Conservation (phyloP, 2,888 invertebrate genomes). For the Apamea sordens region DNA sequence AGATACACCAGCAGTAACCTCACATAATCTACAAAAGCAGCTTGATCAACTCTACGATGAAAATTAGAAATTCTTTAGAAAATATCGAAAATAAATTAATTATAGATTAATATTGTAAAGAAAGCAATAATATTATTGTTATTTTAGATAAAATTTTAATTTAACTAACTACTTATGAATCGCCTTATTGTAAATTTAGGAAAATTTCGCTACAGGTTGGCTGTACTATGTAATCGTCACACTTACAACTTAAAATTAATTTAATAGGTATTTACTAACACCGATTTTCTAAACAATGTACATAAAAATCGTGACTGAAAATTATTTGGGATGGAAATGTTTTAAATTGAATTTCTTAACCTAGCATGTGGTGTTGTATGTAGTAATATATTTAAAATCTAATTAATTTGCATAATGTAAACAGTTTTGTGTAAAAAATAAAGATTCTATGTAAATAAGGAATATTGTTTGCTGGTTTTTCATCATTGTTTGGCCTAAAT, state of each 20-base stretch:
- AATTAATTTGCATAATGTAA: slow-evolving; percentile 43
- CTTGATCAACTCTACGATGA: slow-evolving; percentile 82
- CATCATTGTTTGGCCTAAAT: neutral
- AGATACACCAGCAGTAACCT: slow-evolving; percentile 82
- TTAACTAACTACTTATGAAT: slow-evolving; percentile 35
- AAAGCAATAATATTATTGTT: slow-evolving; percentile 37
- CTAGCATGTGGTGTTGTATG: slow-evolving; percentile 1
- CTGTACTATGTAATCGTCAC: slow-evolving; percentile 29
- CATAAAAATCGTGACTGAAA: slow-evolving; percentile 40
- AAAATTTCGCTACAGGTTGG: slow-evolving; percentile 67
- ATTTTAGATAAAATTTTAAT: slow-evolving; percentile 43
- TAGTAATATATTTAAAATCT: slow-evolving; percentile 53
- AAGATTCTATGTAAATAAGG: slow-evolving; percentile 36
- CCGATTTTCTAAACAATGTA: slow-evolving; percentile 17
- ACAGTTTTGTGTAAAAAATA: slow-evolving; percentile 46
- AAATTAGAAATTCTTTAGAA: slow-evolving; percentile 64
- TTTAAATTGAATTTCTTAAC: slow-evolving; percentile 21
- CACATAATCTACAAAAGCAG: slow-evolving; percentile 84
- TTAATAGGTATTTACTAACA: slow-evolving; percentile 7
- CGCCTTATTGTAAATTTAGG: slow-evolving; percentile 31
- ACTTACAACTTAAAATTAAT: slow-evolving; percentile 1
- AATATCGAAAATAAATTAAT: slow-evolving; percentile 30
- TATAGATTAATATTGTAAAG: slow-evolving; percentile 25
- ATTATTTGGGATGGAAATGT: slow-evolving; percentile 41
- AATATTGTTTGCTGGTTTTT: neutral